A percentile compares a stretch with the other conserved stretches of the same genome.
Conservation (phyloP, 2,888 invertebrate species). For the Cryptus armator region DNA sequence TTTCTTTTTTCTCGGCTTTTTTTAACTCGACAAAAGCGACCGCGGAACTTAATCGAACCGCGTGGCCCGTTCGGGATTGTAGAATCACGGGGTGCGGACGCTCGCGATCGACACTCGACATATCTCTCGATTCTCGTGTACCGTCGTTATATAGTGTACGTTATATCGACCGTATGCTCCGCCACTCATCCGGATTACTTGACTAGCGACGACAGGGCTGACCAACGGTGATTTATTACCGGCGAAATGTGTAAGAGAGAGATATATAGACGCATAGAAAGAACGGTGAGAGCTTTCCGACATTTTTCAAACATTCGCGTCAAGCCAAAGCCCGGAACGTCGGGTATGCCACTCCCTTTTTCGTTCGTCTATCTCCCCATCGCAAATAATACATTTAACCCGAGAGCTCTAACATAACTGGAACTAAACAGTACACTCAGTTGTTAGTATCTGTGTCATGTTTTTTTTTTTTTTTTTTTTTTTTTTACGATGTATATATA, state of each 20-base stretch:
- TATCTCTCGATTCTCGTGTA: constrained; percentile 22
- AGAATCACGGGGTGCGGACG: constrained; percentile 50
- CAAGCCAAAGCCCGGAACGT: constrained; percentile 1
- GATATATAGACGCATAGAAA: constrained; percentile 20
- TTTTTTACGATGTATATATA: too few species aligned
- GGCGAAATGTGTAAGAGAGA: constrained; percentile 41
- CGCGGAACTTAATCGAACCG: constrained; percentile 23
- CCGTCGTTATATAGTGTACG: constrained; percentile 2
- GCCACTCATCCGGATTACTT: constrained; percentile 65
- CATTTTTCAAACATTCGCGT: constrained; percentile 24
- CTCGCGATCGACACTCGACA: constrained; percentile 44
- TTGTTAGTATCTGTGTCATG: too few species aligned
- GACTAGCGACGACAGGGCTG: constrained; percentile 57
- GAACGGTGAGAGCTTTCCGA: constrained; percentile 26
- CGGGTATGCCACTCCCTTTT: constrained; percentile 20
- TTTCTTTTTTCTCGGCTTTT: background rate
- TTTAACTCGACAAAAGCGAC: background rate
- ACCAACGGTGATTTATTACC: constrained; percentile 69
- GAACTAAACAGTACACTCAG: too few species aligned
- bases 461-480: too few species aligned
- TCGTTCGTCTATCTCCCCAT: background rate
- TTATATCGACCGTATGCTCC: constrained; percentile 49
- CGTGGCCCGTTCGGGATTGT: constrained; percentile 15
- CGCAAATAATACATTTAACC: background rate
- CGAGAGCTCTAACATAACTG: too few species aligned